These are phyloP conservation scores for Aurelia aurita DNA, from an alignment of 30 jellyfish, hydroid and myxozoan species.

Conservation along the genomic window DNA sequence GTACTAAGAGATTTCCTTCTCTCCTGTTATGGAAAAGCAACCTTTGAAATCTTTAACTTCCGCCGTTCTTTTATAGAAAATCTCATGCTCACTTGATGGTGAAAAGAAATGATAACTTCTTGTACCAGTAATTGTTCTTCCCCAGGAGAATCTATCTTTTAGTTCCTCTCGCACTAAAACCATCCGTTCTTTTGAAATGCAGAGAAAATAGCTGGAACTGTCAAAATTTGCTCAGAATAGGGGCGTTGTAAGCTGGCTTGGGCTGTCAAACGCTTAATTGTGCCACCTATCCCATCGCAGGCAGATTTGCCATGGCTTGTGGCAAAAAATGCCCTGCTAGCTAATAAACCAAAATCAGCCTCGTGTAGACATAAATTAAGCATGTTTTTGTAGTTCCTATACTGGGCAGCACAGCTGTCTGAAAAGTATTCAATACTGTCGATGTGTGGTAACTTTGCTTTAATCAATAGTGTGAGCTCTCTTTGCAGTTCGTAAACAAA, in stretches of 20 bases:
- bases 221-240: neutral
- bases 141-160: no score
- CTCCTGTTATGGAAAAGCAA: no score
- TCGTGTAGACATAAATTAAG: constrained; percentile 38
- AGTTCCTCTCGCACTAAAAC: no score
- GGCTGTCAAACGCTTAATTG: no score
- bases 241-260: constrained; percentile 17
- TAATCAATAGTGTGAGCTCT: no score
- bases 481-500: neutral
- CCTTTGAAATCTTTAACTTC: no score
- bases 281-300: no score
- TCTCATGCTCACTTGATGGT: neutral
- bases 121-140: constrained; percentile 34
- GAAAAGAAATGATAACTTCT: constrained; percentile 26
- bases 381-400: constrained; percentile 55
- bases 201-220: constrained; percentile 8
- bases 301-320: constrained; percentile 80
- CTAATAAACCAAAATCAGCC: constrained; percentile 28
- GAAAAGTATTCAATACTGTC: no score
- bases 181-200: no score
- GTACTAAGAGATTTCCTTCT: no score
- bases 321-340: constrained; percentile 72
- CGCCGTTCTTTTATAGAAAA: neutral
- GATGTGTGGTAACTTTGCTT: no score
- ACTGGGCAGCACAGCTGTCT: no score